Base-by-base conservation (phyloP, 92 coral and sea anemone species). In the Umimayanthus chanpuru region DNA sequence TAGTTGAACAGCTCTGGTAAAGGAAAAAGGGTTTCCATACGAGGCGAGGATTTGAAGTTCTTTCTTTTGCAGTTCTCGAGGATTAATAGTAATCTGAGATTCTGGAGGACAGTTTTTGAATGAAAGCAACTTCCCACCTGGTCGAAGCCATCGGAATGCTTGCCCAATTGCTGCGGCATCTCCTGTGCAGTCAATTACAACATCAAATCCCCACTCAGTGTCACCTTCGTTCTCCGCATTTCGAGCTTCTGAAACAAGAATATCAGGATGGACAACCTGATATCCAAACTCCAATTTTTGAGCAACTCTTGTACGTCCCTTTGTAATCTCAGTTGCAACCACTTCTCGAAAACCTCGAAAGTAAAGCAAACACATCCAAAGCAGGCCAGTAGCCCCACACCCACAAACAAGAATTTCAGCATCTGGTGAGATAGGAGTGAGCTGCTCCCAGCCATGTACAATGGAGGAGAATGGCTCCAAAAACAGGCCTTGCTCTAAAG, bases 131-230 rank as follows among this genome's bases (percentile, higher is more conserved):
- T 89, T 91, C 20, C 98, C 98, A 21, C 98, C 98, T 21, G 86
- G 96, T 72, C 94, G 94, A 76, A 95, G 89, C 92, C 95, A 94
- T 61, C 90, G 90, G 64, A 92, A 71, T 12, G 93, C 94, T 85
- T 94, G 95, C 83, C 93, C 98, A 74, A 96, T 91, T 9, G 93
- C 80, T 30, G 88, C 93, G 0, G 98, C 94, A 85, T 96, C 96
- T 20, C 98, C 98, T 30, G 98, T 89, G 79, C 98, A 92, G 76
- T 96, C 98, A 65, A 96, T 87, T 7, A 96, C 92, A 53, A 93
- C 84, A 79, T 96, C 98, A 93, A 96, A 96, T 6, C 98, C 98
- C 98, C 98, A 96, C 9, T 92, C 98, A 28, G 92, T 92, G 30
- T 96, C 96, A 9, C 92, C 91, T 9, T 94, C 95, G 65, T 75